Conservation (phyloP, 2,797 vertebrate species). For the Scolopax rusticola region DNA sequence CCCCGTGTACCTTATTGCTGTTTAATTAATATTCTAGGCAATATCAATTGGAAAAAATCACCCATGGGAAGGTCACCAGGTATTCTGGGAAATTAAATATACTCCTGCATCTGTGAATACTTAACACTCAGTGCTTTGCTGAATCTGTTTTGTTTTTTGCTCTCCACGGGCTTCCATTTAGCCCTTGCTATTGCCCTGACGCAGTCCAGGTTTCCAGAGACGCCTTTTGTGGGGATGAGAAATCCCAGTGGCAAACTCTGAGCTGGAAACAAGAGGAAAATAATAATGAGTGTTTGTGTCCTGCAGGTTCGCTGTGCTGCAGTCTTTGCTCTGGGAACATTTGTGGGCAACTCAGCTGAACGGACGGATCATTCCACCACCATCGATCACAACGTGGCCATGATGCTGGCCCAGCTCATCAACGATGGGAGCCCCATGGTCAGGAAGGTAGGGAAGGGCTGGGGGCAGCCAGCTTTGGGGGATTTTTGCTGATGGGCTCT, state of each 20-base stretch:
- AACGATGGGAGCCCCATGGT: conserved; percentile 96
- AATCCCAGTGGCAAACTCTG: accelerated
- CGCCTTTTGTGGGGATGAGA: not conserved
- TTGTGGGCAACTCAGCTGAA: conserved; percentile 96
- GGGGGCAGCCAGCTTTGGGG: not conserved
- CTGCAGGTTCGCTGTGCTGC: conserved; percentile 92
- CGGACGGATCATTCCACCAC: conserved; percentile 98
- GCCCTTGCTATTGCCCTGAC: not conserved
- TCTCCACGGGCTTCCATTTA: not conserved
- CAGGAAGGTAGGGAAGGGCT: conserved; percentile 85
- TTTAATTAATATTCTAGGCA: conserved; percentile 33
- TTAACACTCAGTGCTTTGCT: not conserved
- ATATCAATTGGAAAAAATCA: not conserved
- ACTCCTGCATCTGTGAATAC: not conserved
- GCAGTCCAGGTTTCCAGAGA: not conserved
- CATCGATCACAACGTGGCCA: conserved; percentile 98
- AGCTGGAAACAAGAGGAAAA: not conserved
- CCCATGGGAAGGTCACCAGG: not conserved
- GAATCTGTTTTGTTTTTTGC: not conserved
- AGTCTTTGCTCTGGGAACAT: conserved; percentile 94
- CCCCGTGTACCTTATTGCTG: not conserved
- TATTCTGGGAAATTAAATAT: not conserved
- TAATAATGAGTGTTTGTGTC: not conserved
- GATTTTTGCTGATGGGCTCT: not conserved
- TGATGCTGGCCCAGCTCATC: conserved; percentile 98